These are phyloP conservation scores for Cancer borealis DNA, from an alignment of 2,888 invertebrate genomes.

Conservation along the genomic window DNA sequence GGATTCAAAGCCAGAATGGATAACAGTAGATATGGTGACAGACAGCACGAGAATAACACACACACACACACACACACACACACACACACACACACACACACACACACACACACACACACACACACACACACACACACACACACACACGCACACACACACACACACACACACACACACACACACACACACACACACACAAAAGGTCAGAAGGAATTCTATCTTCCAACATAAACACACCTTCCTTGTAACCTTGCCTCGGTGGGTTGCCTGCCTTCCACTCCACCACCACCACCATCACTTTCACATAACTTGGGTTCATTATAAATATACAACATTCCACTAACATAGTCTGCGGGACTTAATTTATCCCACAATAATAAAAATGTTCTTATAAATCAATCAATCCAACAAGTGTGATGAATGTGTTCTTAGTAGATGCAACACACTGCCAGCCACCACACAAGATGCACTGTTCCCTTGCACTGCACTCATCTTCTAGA, in stretches of 20 bases:
- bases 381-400: too few relatives aligned
- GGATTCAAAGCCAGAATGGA: too few relatives aligned
- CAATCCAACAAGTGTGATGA: background rate
- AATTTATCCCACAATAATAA: background rate
- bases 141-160: constrained; percentile 23
- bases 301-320: background rate
- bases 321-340: background rate
- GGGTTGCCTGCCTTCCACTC: background rate
- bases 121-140: constrained; percentile 38
- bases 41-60: too few relatives aligned
- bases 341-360: background rate
- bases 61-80: background rate
- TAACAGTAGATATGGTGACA: too few relatives aligned
- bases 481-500: too few relatives aligned
- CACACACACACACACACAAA: background rate
- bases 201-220: background rate
- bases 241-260: background rate
- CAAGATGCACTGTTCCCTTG: too few relatives aligned
- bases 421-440: too few relatives aligned
- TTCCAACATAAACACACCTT: background rate
- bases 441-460: too few relatives aligned
- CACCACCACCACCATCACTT: background rate
- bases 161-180: constrained; percentile 46
- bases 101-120: constrained; percentile 4
- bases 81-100: background rate